These are phyloP conservation scores for Yoshiicerus persimilis DNA, from an alignment of 1,140 invertebrate genomes.

Conservation along the genomic window DNA sequence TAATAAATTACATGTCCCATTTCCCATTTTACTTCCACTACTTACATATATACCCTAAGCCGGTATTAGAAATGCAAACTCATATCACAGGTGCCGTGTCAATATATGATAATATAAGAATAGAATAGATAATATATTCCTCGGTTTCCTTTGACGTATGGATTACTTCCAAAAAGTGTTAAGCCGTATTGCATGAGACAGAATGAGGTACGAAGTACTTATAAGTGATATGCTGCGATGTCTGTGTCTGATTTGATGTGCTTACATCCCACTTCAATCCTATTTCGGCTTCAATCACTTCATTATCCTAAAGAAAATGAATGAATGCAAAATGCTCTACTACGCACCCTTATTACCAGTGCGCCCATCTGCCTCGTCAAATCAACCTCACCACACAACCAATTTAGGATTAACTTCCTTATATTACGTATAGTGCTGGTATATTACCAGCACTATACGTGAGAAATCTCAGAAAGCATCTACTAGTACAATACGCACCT, in stretches of 20 bases:
- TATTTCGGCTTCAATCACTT: neutral
- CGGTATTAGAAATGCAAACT: neutral
- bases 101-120: no score
- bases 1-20: neutral
- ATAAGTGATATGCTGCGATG: neutral
- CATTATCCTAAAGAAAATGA: neutral
- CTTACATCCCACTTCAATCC: neutral
- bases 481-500: no score
- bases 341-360: neutral
- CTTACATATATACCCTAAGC: neutral
- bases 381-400: neutral
- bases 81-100: neutral
- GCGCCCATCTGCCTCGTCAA: neutral
- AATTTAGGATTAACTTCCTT: neutral
- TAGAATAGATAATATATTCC: no score
- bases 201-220: neutral
- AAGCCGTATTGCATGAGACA: neutral
- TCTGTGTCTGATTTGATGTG: neutral
- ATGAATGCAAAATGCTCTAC: neutral
- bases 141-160: neutral
- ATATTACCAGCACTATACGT: no score
- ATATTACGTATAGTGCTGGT: no score
- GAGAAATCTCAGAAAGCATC: no score
- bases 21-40: neutral
- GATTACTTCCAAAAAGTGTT: neutral